Evolutionary conservation across 2,113 vertebrate species (phyloP), one percentile per base, ranked within the genome.

Genomic region (Sinocyclocheilus maitianheensis): DNA sequence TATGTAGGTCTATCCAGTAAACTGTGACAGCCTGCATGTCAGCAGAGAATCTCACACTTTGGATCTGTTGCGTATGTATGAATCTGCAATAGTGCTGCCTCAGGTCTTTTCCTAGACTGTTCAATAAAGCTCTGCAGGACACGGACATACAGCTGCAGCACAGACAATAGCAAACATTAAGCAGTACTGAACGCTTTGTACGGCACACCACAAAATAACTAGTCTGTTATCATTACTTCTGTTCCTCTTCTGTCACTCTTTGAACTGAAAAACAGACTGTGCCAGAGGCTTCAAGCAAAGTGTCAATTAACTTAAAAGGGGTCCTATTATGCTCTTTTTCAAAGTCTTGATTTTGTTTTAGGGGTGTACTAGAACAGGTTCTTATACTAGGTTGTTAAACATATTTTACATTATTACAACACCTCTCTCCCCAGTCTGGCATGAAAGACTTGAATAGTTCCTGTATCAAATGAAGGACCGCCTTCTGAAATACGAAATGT

Each of bases 121-220:
- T 94, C 93, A 91, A 94, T 95, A 94, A 60, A 16, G 88, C 87
- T 85, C 90, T 93, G 93, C 91, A 90, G 89, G 83, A 90, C 22
- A 83, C 2, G 83, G 53, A 77, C 81, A 46, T 48, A 67, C 51
- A 72, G 65, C 75, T 82, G 34, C 12, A 46, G 24, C 63, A 58
- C 53, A 79, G 22, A 65, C 34, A 77, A 69, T 40, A 51, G n/a
- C 63, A 81, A 48, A 51, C 24, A 51, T 9, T 12, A 53, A 30
- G 24, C 14, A 55, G 76, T 4, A 53, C 75, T 53, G 48, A 77
- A 77, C 0, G 8, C 48, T 77, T 30, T 77, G 34, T 67, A 63
- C 62, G 4, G n/a, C 20, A 65, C 6, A 12, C 7, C 62, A 67
- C 62, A 69, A 43, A 34, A 24, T 46, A 24, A 26, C 43, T 76